Base-by-base conservation (phyloP, 2,888 invertebrate genomes). In the Osedax frankpressi region DNA sequence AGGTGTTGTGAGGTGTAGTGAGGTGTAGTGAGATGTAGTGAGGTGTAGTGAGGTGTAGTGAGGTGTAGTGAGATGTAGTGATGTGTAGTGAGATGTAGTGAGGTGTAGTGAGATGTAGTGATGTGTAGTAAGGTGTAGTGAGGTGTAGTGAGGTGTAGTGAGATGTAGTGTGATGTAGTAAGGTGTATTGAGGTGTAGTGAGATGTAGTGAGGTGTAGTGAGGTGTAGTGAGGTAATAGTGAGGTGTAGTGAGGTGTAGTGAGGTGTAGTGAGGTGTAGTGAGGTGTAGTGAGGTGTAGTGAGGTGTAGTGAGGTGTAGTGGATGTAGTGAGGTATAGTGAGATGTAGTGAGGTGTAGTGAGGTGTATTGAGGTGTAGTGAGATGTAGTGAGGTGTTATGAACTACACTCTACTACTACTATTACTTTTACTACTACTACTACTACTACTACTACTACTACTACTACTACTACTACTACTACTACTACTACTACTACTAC, bases 401-500 rank as follows among this genome's bases (percentile, higher is more conserved):
- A n/a, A n/a, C n/a, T n/a, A n/a, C n/a, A n/a, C n/a, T n/a, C 26
- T 26, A 24, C 26, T 24, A 65, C 24, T 24, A 65, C 24, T 65
- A 65, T n/a, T 65, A 65, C 24, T 65, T 11, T n/a, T n/a, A 65
- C 65, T 65, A 65, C 65, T 65, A 65, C 65, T 65, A 65, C 65
- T 65, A 65, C 65, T 26, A 65, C 65, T 65, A 65, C 26, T 65
- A 24, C 65, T 65, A 65, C 65, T 65, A 65, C 65, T 65, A 24
- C 65, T 65, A 65, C 65, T 26, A 65, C 65, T 65, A 65, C 65
- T 26, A 65, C 65, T 65, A 65, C 65, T 65, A 26, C 65, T 65
- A 65, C 65, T 65, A 65, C 65, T 65, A 24, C 65, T 65, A 26
- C 65, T 65, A 65, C 26, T 65, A 24, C 65, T 65, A 65, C 65